These are phyloP conservation scores for Linepithema humile DNA, from an alignment of 1,140 invertebrate species.

Conservation along the genomic window DNA sequence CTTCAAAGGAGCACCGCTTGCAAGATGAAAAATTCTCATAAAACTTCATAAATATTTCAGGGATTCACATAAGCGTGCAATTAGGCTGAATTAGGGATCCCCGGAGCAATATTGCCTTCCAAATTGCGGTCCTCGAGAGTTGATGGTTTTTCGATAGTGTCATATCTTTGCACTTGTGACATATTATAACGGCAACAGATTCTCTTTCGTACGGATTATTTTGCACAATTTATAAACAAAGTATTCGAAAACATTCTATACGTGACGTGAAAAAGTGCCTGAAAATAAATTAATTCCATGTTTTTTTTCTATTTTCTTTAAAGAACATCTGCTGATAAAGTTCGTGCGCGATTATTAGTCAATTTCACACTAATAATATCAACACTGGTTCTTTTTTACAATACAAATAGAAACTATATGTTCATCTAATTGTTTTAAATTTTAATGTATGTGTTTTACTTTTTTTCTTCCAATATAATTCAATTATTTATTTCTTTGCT, in stretches of 20 bases:
- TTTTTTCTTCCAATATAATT: not conserved
- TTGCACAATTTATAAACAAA: not conserved
- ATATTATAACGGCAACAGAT: not conserved
- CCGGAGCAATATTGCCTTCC: conserved; percentile 62
- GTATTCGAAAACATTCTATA: not conserved
- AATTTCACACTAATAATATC: not conserved
- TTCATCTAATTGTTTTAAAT: conserved; percentile 1
- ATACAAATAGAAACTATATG: not conserved
- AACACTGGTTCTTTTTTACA: not conserved
- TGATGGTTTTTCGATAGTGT: conserved; percentile 61
- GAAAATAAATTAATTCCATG: not conserved
- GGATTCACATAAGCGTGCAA: conserved; percentile 71
- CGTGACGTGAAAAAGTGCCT: not conserved
- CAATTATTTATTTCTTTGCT: not conserved
- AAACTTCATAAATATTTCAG: conserved; percentile 78
- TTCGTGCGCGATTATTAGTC: not conserved
- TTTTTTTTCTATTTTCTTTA: not conserved
- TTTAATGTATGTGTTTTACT: no score
- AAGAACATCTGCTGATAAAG: not conserved
- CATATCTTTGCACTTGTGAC: conserved; percentile 13
- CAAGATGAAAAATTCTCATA: conserved; percentile 70
- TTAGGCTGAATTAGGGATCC: conserved; percentile 69
- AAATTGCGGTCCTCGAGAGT: not conserved
- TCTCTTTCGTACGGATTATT: not conserved
- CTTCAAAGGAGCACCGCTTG: conserved; percentile 24